These are phyloP conservation scores for Aulostomus chinensis DNA, from an alignment of 2,797 vertebrate species.

Conservation along the genomic window DNA sequence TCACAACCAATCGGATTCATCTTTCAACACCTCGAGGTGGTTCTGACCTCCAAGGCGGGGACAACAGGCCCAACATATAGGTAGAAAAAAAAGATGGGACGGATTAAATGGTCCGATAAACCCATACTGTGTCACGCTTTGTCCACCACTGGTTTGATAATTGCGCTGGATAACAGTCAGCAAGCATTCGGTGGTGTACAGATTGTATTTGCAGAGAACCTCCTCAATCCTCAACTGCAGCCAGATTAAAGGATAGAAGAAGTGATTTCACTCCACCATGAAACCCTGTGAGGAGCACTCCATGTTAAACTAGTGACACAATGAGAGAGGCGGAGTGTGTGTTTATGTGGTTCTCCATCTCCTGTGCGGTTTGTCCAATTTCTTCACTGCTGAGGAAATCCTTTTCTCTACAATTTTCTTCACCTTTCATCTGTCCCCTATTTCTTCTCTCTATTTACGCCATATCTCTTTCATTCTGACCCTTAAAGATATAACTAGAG, in stretches of 20 bases:
- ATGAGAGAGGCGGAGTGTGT: slow-evolving; percentile 10
- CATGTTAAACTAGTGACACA: slow-evolving; percentile 21
- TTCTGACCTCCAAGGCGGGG: too few species aligned
- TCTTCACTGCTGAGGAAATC: slow-evolving; percentile 39
- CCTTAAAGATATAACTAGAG: slow-evolving; percentile 13
- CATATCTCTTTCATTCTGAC: background rate
- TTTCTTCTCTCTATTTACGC: background rate
- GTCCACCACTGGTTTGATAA: background rate
- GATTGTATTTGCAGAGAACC: slow-evolving; percentile 23
- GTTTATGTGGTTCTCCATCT: slow-evolving; percentile 1
- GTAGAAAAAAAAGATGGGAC: too few species aligned
- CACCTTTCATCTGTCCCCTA: slow-evolving; percentile 31
- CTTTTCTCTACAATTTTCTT: slow-evolving; percentile 49
- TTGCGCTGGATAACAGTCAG: background rate
- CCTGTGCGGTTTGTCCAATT: slow-evolving; percentile 29
- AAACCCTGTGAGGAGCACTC: slow-evolving; percentile 31
- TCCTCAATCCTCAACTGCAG: slow-evolving; percentile 31
- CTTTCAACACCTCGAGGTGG: too few species aligned
- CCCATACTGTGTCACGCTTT: background rate
- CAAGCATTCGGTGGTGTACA: slow-evolving; percentile 3
- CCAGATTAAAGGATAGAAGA: slow-evolving; percentile 56
- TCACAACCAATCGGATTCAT: too few species aligned
- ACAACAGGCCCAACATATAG: too few species aligned
- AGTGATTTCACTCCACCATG: slow-evolving; percentile 44
- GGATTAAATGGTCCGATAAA: too few species aligned